A percentile compares a stretch with the other conserved stretches of the same genome.
phyloP scores from a whole-genome alignment of 2,113 vertebrate genomes.

The Phoxinus phoxinus region DNA sequence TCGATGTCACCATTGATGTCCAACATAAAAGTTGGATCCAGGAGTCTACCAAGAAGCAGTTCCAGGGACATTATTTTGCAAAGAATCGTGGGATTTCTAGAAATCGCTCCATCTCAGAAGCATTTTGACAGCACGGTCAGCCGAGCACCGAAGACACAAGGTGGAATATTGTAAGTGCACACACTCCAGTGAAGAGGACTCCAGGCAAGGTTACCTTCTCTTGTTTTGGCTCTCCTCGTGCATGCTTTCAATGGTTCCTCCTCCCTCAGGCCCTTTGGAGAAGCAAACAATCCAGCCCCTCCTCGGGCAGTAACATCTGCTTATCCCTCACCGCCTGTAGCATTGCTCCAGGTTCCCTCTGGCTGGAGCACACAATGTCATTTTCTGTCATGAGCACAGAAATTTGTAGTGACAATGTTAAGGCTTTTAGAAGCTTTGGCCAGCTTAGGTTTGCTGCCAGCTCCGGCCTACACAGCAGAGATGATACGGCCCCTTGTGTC shows the following conservation, averaged over 20 bases:
- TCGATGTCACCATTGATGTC: not conserved
- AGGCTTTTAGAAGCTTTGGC: constrained; percentile 68
- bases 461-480: constrained; percentile 59
- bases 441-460: constrained; percentile 61
- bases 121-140: constrained; percentile 14
- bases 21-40: not conserved
- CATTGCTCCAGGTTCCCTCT: constrained; percentile 77
- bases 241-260: constrained; percentile 69
- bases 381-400: constrained; percentile 80
- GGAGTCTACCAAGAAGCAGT: not conserved
- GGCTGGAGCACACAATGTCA: constrained; percentile 80
- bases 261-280: constrained; percentile 63
- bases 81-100: not conserved
- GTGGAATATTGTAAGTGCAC: constrained; percentile 38
- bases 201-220: constrained; percentile 78
- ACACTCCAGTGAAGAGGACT: constrained; percentile 59
- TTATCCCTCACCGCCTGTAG: constrained; percentile 78
- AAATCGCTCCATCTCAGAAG: not conserved
- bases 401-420: constrained; percentile 80
- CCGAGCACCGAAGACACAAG: constrained; percentile 18
- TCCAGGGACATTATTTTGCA: not conserved
- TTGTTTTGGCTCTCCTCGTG: constrained; percentile 75
- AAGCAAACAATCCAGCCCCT: constrained; percentile 64
- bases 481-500: constrained; percentile 58
- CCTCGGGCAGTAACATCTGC: constrained; percentile 80